Evolutionary conservation across 2,113 vertebrate genomes (phyloP), one percentile per base, ranked within the genome.

Genomic region (Halcyon senegalensis): DNA sequence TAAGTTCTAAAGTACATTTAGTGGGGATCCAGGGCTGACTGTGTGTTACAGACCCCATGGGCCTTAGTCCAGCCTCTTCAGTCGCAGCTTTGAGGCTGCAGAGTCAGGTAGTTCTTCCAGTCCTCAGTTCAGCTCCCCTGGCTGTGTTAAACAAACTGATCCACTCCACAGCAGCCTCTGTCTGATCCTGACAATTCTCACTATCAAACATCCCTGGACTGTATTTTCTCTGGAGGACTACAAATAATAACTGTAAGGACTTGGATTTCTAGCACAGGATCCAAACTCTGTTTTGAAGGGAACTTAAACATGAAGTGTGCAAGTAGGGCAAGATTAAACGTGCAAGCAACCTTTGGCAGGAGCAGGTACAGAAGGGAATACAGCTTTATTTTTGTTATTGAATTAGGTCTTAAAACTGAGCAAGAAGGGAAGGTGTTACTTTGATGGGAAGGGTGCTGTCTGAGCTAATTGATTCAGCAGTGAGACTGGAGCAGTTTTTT

Each of bases 391-490:
- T 91, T 33, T 64, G 39, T 89, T 91, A 55, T 28, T 77, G 74
- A 77, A 83, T 79, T 69, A 59, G 50, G 25, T 78, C 85, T 91
- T 78, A 80, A 77, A 91, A 80, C 15, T 67, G 68, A 93, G 89
- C 74, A 83, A 89, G 92, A 93, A 94, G 55, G 60, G 41, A 96
- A 94, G 90, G 84, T 92, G 73, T 85, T 84, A 77, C 46, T 93
- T 76, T 70, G 85, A 89, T 63, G 76, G 48, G 91, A 86, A 94
- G 89, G 87, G 68, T 95, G 88, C 85, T 96, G 87, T 67, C 82
- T 96, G 90, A 93, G 78, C 73, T 91, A 93, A 97, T 90, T 93
- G 93, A 93, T 96, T 97, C 89, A 86, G 69, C 77, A 89, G 87
- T 64, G 79, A 88, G 90, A 63, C 87, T 87, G 83, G 63, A 93